Evolutionary conservation across 2,888 invertebrate genomes (phyloP).

Genomic region (Morpho achilles): DNA sequence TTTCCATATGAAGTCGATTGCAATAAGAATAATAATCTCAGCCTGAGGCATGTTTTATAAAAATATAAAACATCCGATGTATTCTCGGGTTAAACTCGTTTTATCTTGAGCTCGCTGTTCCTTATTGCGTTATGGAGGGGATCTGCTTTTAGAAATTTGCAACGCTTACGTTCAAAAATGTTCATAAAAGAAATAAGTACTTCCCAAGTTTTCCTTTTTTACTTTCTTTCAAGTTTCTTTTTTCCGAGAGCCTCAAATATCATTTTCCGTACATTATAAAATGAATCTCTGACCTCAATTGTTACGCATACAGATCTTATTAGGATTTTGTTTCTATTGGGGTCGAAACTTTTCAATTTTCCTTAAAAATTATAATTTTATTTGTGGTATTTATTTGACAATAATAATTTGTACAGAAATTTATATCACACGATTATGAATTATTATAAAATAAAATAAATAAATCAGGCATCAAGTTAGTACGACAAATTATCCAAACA

Average conservation of each 20-base stretch:
- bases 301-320: too few species aligned
- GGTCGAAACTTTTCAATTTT: too few species aligned
- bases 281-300: too few species aligned
- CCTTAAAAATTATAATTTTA: too few species aligned
- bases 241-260: not conserved
- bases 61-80: constrained; percentile 34
- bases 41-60: constrained; percentile 28
- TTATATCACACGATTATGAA: too few species aligned
- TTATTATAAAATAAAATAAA: too few species aligned
- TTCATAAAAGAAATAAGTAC: constrained; percentile 8
- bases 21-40: constrained; percentile 34
- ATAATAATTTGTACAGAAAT: too few species aligned
- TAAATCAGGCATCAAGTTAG: too few species aligned
- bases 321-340: too few species aligned
- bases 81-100: constrained; percentile 38
- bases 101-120: constrained; percentile 40
- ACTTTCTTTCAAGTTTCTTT: not conserved
- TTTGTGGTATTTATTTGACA: too few species aligned
- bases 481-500: too few species aligned
- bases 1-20: constrained; percentile 27
- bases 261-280: too few species aligned
- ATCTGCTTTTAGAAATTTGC: constrained; percentile 41
- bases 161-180: constrained; percentile 41
- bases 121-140: constrained; percentile 48
- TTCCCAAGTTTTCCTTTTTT: not conserved